Conservation (phyloP, 2,113 vertebrate species). For the Neoarius graeffei region DNA sequence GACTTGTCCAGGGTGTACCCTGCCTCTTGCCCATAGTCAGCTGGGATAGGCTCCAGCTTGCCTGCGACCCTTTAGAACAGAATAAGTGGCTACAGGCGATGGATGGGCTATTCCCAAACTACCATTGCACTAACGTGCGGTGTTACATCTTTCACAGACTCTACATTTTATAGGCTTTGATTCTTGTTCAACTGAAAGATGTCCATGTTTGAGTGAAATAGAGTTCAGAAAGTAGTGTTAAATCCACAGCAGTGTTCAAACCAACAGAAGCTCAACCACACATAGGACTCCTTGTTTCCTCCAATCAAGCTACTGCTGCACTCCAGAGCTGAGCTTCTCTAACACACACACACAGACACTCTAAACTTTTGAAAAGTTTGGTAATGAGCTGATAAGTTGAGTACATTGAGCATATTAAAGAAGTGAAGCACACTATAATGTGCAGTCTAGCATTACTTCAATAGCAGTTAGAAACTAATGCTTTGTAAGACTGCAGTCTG, state of each 20-base stretch:
- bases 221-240: background rate
- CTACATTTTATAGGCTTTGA: background rate
- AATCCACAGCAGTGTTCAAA: background rate
- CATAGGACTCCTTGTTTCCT: background rate
- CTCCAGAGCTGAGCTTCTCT: background rate
- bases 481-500: background rate
- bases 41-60: no score
- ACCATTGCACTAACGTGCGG: background rate
- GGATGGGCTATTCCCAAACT: background rate
- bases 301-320: background rate
- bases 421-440: conserved; percentile 1
- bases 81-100: no score
- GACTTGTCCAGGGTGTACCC: no score
- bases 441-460: background rate
- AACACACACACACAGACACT: background rate
- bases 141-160: background rate
- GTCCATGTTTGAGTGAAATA: background rate
- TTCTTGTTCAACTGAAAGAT: no score
- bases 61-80: no score
- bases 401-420: background rate
- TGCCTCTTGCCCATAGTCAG: no score
- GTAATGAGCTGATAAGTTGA: conserved; percentile 1
- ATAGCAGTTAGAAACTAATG: conserved; percentile 4
- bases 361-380: conserved; percentile 3
- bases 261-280: background rate